Conservation (phyloP, 1,140 invertebrate species). For the Protaetia brevitarsis region DNA sequence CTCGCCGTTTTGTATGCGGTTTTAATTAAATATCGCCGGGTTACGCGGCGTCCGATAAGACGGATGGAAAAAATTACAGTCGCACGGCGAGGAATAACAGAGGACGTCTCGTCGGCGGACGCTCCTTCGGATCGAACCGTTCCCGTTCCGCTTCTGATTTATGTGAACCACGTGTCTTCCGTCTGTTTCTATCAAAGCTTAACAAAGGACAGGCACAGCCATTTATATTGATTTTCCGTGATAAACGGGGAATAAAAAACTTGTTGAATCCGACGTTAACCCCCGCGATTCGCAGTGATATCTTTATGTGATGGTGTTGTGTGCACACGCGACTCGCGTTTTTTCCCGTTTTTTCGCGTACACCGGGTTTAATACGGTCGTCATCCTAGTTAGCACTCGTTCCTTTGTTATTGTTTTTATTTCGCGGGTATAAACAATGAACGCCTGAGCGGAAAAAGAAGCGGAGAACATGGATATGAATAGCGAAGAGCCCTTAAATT, state of each 20-base stretch:
- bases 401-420: conserved; percentile 1
- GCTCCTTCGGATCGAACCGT: conserved; percentile 7
- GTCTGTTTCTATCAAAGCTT: conserved; percentile 46
- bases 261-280: conserved; percentile 47
- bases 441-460: neutral
- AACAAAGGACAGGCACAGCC: conserved; percentile 49
- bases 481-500: conserved; percentile 48
- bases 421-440: neutral
- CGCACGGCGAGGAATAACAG: conserved; percentile 24
- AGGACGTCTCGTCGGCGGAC: conserved; percentile 7
- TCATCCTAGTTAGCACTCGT: too few relatives aligned
- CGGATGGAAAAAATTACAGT: neutral
- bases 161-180: conserved; percentile 40
- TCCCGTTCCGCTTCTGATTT: conserved; percentile 21
- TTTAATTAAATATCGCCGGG: neutral
- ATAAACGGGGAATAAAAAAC: conserved; percentile 50
- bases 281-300: conserved; percentile 34
- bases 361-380: neutral
- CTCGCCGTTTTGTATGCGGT: neutral
- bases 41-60: too few relatives aligned
- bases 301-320: conserved; percentile 31
- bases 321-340: conserved; percentile 24
- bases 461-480: conserved; percentile 34
- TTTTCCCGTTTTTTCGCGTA: conserved; percentile 24
- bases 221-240: conserved; percentile 51